A percentile compares a stretch with the other conserved stretches of the same genome.
These are phyloP conservation scores for Brevimyrus niger DNA, from an alignment of 2,113 vertebrate species.

Conservation along the genomic window DNA sequence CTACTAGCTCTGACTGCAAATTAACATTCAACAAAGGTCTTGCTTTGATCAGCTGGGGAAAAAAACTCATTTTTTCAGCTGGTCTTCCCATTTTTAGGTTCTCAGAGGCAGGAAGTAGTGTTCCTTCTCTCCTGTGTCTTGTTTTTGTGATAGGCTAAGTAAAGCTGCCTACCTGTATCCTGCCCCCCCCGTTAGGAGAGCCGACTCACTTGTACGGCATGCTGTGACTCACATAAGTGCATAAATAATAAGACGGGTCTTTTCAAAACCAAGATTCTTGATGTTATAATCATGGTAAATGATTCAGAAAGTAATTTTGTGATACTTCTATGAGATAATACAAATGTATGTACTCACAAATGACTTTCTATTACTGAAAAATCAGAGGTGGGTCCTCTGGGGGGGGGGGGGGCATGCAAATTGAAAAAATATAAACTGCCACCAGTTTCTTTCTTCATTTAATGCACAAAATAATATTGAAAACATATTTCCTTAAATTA, in stretches of 20 bases:
- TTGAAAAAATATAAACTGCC: background rate
- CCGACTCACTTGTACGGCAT: background rate
- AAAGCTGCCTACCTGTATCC: background rate
- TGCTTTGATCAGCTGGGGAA: background rate
- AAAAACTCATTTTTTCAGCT: background rate
- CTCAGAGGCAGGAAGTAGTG: background rate
- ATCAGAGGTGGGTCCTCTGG: background rate
- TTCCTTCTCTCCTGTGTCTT: too few relatives aligned
- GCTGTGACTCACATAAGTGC: background rate
- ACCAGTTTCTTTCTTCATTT: background rate
- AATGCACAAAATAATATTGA: background rate
- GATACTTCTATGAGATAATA: background rate
- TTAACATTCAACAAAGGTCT: background rate
- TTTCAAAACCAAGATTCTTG: background rate
- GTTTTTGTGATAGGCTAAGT: background rate
- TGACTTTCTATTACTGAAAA: background rate
- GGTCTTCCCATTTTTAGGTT: background rate
- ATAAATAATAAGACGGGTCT: background rate
- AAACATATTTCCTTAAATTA: background rate
- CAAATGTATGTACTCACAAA: background rate
- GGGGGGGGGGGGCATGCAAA: background rate
- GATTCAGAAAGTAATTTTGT: background rate
- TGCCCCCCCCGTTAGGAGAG: background rate
- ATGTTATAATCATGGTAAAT: background rate
- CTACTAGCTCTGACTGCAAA: background rate